Evolutionary conservation across 1,140 invertebrate genomes (phyloP).

Genomic region (Aphis craccivora): DNA sequence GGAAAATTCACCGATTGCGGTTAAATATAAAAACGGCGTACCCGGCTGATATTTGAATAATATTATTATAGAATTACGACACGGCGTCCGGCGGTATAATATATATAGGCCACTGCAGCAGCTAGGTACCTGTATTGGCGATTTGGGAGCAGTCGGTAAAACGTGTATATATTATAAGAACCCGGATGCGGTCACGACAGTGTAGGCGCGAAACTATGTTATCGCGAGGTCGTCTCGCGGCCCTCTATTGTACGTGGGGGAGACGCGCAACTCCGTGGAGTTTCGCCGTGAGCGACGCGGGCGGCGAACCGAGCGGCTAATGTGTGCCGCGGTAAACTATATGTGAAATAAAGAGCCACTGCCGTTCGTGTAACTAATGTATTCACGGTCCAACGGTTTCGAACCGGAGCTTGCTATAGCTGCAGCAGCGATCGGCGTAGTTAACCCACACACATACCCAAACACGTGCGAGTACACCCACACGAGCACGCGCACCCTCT

Average conservation of each 20-base stretch:
- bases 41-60: neutral
- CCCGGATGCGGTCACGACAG: too few species aligned
- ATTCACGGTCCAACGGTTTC: conserved; percentile 27
- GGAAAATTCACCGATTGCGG: neutral
- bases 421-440: neutral
- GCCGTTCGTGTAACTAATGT: neutral
- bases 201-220: neutral
- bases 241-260: too few species aligned
- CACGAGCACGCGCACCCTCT: neutral
- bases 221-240: neutral
- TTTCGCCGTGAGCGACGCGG: neutral
- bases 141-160: neutral
- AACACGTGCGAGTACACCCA: neutral
- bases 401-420: neutral
- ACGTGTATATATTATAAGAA: too few species aligned
- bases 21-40: too few species aligned
- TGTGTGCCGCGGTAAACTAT: neutral
- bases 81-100: neutral
- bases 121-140: too few species aligned
- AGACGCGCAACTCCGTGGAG: neutral
- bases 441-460: neutral
- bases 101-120: too few species aligned
- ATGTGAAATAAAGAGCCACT: neutral
- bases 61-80: neutral
- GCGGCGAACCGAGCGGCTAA: neutral